phyloP scores from a whole-genome alignment of 2,113 vertebrate species.

The Ceyx melanurus region DNA sequence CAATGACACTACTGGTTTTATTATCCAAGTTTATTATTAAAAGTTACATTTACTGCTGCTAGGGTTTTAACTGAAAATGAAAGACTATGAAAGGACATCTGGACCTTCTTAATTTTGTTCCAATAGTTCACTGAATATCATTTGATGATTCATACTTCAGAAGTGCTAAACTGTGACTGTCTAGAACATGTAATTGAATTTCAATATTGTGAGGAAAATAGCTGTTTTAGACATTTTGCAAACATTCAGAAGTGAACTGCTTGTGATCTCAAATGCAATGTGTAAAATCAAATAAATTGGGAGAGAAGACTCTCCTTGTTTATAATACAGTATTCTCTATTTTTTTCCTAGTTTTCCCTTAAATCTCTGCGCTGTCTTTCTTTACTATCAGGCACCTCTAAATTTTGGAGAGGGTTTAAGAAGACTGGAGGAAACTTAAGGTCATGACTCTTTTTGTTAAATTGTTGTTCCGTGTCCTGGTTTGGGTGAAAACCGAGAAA shows the following conservation, averaged over 20 bases:
- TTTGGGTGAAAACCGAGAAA: no score
- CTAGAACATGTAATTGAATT: neutral
- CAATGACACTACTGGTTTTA: neutral
- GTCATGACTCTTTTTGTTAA: neutral
- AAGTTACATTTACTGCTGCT: neutral
- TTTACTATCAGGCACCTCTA: neutral
- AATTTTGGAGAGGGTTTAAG: neutral
- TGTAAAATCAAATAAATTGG: neutral
- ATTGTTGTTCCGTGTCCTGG: no score
- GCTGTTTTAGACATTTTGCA: neutral
- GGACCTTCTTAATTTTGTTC: neutral
- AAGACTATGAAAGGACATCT: neutral
- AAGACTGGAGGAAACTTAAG: neutral
- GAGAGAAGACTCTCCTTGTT: neutral
- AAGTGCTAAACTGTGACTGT: neutral
- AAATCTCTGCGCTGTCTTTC: neutral
- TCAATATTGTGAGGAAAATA: neutral
- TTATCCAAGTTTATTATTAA: neutral
- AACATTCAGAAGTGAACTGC: neutral
- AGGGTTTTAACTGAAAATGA: neutral
- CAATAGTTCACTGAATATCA: neutral
- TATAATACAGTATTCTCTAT: neutral
- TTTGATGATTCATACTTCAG: neutral
- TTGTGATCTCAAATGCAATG: neutral
- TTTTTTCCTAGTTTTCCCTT: neutral